A percentile compares a stretch with the other conserved stretches of the same genome.
Evolutionary conservation across 1,140 invertebrate species (phyloP).

Genomic region (Pristionchus pacificus): DNA sequence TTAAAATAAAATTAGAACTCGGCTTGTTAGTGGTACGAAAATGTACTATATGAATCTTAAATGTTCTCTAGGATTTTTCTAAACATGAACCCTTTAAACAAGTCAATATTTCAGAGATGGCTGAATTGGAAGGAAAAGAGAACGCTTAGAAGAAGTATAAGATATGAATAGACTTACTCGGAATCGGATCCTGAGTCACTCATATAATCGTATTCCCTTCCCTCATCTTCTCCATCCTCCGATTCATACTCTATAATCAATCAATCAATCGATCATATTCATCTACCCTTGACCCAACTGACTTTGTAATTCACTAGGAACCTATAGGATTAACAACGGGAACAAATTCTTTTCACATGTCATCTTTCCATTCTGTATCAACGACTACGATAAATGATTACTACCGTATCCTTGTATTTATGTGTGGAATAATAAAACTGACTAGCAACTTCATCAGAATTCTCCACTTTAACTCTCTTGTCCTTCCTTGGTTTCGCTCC

Average conservation of each 20-base stretch:
- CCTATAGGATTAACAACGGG: no score
- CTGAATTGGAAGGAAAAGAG: not conserved
- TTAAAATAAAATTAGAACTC: no score
- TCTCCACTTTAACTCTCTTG: constrained; percentile 48
- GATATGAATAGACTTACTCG: constrained; percentile 41
- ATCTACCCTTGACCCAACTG: no score
- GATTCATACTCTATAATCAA: constrained; percentile 55
- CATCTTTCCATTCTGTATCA: no score
- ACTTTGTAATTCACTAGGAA: no score
- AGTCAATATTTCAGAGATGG: not conserved
- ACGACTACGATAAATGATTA: no score
- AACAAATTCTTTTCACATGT: no score
- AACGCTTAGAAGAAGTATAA: no score
- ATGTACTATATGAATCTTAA: constrained; percentile 17
- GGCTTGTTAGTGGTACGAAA: no score
- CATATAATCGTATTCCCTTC: constrained; percentile 56
- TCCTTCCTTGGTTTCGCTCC: constrained; percentile 34
- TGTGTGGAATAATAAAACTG: constrained; percentile 14
- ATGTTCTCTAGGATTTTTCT: not conserved
- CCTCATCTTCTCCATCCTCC: constrained; percentile 56
- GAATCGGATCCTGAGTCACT: constrained; percentile 55
- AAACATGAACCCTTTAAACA: not conserved
- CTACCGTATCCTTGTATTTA: no score
- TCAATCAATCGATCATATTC: no score
- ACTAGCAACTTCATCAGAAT: constrained; percentile 55